Percentiles rank a stretch among this genome's conserved stretches.
Evolutionary conservation across 2,113 vertebrate species (phyloP).

Genomic region (Sapajus apella): DNA sequence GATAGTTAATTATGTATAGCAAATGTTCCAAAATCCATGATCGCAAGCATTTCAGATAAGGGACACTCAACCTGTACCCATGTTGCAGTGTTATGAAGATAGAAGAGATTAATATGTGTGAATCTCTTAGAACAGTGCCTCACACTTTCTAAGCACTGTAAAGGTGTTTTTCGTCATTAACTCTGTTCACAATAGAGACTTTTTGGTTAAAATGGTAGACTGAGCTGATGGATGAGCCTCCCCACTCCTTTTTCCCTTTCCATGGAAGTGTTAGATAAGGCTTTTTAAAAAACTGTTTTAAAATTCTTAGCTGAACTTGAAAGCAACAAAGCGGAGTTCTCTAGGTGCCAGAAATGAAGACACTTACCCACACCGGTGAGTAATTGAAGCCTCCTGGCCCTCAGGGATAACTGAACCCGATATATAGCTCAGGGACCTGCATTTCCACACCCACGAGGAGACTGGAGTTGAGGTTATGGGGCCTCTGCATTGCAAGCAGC

Average conservation of each 20-base stretch:
- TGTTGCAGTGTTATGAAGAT: background rate
- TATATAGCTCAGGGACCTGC: accelerated
- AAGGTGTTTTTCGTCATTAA: background rate
- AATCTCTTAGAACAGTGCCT: background rate
- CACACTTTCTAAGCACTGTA: background rate
- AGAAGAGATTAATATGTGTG: background rate
- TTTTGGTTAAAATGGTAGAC: background rate
- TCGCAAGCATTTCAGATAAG: background rate
- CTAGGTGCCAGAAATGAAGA: background rate
- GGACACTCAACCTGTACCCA: background rate
- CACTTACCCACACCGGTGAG: background rate
- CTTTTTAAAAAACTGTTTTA: background rate
- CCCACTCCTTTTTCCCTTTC: background rate
- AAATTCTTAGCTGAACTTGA: background rate
- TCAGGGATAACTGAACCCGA: background rate
- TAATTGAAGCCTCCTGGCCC: background rate
- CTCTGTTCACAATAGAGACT: background rate
- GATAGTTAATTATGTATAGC: background rate
- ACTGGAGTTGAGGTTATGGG: background rate
- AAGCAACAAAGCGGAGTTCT: background rate
- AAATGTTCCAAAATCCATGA: background rate
- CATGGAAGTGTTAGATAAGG: background rate
- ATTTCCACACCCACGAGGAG: accelerated
- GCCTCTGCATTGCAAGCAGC: background rate
- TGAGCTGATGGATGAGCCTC: background rate